phyloP scores from a whole-genome alignment of 2,113 vertebrate species.

The Saguinus imperator region DNA sequence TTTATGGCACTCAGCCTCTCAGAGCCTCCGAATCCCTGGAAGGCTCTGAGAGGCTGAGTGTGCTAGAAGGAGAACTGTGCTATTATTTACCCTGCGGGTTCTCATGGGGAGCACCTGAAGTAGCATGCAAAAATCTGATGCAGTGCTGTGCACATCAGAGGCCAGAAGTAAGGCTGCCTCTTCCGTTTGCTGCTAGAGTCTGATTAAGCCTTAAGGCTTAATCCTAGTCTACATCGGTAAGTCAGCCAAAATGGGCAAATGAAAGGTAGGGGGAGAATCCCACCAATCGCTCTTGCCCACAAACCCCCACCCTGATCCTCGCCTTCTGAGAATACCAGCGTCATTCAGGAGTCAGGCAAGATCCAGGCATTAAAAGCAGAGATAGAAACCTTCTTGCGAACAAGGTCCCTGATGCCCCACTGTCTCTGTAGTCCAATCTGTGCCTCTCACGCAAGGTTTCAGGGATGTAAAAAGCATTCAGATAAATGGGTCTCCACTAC shows the following conservation, averaged over 20 bases:
- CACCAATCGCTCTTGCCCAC: neutral
- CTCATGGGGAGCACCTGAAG: neutral
- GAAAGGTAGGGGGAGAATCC: no score
- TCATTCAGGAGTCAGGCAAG: neutral
- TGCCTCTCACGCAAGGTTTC: conserved; percentile 20
- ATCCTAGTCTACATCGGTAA: neutral
- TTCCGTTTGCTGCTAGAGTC: neutral
- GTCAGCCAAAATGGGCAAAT: conserved; percentile 1
- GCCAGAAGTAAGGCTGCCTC: neutral
- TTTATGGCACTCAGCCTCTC: neutral
- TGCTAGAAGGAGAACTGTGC: neutral
- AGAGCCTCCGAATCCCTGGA: neutral
- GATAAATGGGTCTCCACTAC: conserved; percentile 54
- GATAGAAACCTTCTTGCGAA: conserved; percentile 7
- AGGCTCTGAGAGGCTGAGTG: no score
- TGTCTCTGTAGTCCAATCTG: conserved; percentile 34
- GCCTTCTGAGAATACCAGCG: neutral
- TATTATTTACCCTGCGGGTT: neutral
- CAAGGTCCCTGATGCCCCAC: neutral
- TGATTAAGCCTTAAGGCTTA: neutral
- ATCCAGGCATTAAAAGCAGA: conserved; percentile 26
- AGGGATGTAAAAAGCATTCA: conserved; percentile 48
- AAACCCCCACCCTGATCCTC: neutral
- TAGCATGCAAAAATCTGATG: neutral
- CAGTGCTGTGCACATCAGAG: neutral